phyloP scores from a whole-genome alignment of 2,113 vertebrate species.

The Seriola quinqueradiata region DNA sequence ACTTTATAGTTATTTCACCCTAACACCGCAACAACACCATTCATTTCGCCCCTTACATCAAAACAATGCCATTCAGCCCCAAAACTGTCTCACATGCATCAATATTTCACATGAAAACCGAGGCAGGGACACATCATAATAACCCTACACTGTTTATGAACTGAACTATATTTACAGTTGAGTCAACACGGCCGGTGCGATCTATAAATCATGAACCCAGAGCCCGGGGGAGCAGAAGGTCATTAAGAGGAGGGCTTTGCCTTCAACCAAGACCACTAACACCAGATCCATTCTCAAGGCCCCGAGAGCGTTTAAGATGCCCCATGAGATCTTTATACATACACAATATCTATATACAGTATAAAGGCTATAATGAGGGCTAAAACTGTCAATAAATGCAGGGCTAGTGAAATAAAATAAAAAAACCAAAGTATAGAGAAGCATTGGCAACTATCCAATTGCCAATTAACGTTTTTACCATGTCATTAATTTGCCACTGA shows the following conservation, averaged over 20 bases:
- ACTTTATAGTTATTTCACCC: conserved; percentile 49
- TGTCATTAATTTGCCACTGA: no score
- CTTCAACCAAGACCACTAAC: conserved; percentile 58
- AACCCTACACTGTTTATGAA: conserved; percentile 46
- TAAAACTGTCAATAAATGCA: no score
- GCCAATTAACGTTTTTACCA: no score
- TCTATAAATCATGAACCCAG: conserved; percentile 67
- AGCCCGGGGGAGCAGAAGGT: conserved; percentile 58
- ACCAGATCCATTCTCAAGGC: conserved; percentile 34
- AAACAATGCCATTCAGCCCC: conserved; percentile 53
- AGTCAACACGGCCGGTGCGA: conserved; percentile 58
- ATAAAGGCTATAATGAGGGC: no score
- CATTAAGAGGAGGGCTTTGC: conserved; percentile 61
- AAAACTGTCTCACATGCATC: conserved; percentile 29
- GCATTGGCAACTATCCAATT: no score
- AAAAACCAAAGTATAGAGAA: no score
- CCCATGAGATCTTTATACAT: no score
- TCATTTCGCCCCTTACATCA: conserved; percentile 25
- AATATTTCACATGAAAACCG: conserved; percentile 51
- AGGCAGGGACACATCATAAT: conserved; percentile 20
- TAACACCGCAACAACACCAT: conserved; percentile 18
- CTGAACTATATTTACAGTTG: conserved; percentile 70
- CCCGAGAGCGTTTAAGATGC: no score
- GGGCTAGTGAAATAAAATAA: no score
- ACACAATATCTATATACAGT: no score